Conservation (phyloP, 2,888 invertebrate genomes). For the Microchrysa polita region DNA sequence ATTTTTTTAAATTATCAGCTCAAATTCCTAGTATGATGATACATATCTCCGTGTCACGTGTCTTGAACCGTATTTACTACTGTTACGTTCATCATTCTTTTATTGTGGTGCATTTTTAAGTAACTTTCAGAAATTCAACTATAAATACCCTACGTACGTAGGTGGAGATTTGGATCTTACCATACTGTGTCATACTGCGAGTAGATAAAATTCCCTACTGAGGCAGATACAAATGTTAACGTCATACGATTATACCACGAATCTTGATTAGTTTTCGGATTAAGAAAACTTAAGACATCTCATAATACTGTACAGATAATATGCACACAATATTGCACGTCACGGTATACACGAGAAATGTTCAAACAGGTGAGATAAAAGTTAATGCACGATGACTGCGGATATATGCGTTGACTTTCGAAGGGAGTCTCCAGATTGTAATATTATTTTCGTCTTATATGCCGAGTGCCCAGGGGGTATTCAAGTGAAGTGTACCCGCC, state of each 20-base stretch:
- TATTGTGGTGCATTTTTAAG: too few relatives aligned
- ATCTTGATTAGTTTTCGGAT: slow-evolving; percentile 40
- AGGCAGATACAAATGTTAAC: slow-evolving; percentile 18
- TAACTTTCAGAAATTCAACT: slow-evolving; percentile 7
- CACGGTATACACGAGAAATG: slow-evolving; percentile 1
- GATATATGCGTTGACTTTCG: slow-evolving; percentile 12
- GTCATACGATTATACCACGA: slow-evolving; percentile 32
- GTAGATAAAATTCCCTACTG: slow-evolving; percentile 27
- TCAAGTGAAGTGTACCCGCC: slow-evolving; percentile 23
- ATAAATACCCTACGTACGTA: slow-evolving; percentile 10
- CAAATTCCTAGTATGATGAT: too few relatives aligned
- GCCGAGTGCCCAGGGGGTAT: slow-evolving; percentile 36
- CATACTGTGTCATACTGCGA: slow-evolving; percentile 19
- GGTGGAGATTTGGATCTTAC: slow-evolving; percentile 23
- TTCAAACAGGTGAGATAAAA: slow-evolving; percentile 19
- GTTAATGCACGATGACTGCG: slow-evolving; percentile 12
- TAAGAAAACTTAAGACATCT: slow-evolving; percentile 34
- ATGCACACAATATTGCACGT: slow-evolving; percentile 8
- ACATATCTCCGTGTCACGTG: too few relatives aligned
- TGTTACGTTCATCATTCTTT: too few relatives aligned
- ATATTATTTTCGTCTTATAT: not conserved
- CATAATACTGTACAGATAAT: not conserved
- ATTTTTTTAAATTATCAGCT: too few relatives aligned
- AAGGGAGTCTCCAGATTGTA: not conserved
- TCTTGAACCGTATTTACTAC: too few relatives aligned